Evolutionary conservation across 2,113 vertebrate species (phyloP), one percentile per base, ranked within the genome.

Genomic region (Pantherophis guttatus): DNA sequence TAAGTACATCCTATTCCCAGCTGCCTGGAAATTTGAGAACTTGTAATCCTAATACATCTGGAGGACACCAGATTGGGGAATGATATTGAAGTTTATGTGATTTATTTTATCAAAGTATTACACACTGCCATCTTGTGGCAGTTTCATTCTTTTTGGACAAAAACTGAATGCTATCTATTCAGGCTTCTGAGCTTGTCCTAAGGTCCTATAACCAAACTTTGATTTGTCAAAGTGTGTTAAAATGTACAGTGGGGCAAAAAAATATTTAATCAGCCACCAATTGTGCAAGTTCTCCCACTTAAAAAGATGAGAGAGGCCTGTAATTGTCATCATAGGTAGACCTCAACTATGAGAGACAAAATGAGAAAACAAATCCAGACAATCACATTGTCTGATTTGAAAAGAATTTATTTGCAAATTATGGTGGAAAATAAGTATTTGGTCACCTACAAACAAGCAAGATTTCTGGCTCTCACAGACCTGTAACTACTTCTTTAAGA

Each of bases 41-140:
- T 81, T 81, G 17, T 81, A 81, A 81, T 44, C 17, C 33, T 81
- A 75, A 75, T 75, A 75, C 33, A 81, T 81, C 70, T 81, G 17
- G 75, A 81, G 8, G 75, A 19, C 17, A 44, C 75, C 75, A 81
- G 33, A 21, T 81, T 81, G 75, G 33, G n/a, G 33, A 81, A 21
- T 81, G 33, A 81, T 81, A 81, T 39, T 81, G 15, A 81, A 39
- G 7, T 81, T 39, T 19, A 81, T 81, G 70, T 81, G 70, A 19
- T 39, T 39, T 81, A 81, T 81, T 81, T 39, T 21, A 53, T 87
- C 0, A 0, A 90, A 65, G 87, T 58, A 19, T 58, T 89, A 92
- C 9, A 1, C 19, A 81, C 86, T 95, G 94, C 94, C 93, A 95
- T 91, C 92, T 93, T 88, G 90, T 8, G 70, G 65, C 48, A 24